Evolutionary conservation across 2,113 vertebrate genomes (phyloP).

Genomic region (Cichladusa arquata): DNA sequence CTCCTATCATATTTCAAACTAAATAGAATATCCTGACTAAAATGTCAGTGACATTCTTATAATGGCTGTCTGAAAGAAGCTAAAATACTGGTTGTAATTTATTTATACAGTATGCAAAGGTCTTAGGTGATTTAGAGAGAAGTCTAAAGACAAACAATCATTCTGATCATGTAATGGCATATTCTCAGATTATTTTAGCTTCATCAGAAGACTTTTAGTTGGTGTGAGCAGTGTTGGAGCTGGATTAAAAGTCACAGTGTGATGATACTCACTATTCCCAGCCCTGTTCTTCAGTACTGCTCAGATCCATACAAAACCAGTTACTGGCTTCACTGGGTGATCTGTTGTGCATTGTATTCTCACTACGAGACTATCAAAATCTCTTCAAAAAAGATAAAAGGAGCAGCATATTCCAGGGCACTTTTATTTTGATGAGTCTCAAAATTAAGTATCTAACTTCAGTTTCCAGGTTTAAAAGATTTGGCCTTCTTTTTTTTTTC

Average conservation of each 20-base stretch:
- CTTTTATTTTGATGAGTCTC: neutral
- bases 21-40: conserved; percentile 51
- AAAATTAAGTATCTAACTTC: neutral
- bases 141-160: conserved; percentile 12
- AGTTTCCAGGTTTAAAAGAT: neutral
- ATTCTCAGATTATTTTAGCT: neutral
- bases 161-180: neutral
- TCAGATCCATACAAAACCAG: neutral
- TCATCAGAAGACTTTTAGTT: neutral
- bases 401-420: neutral
- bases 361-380: neutral
- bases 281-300: neutral
- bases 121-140: conserved; percentile 27
- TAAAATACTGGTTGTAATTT: conserved; percentile 37
- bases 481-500: neutral
- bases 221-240: neutral
- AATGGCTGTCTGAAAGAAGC: conserved; percentile 31
- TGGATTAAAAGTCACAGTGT: neutral
- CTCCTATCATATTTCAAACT: conserved; percentile 43
- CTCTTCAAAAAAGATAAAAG: neutral
- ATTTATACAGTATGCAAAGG: conserved; percentile 55
- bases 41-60: conserved; percentile 58
- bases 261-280: neutral
- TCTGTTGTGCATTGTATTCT: neutral
- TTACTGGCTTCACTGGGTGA: neutral